Evolutionary conservation across 2,797 vertebrate species (phyloP).

Genomic region (Pseudopleuronectes americanus): DNA sequence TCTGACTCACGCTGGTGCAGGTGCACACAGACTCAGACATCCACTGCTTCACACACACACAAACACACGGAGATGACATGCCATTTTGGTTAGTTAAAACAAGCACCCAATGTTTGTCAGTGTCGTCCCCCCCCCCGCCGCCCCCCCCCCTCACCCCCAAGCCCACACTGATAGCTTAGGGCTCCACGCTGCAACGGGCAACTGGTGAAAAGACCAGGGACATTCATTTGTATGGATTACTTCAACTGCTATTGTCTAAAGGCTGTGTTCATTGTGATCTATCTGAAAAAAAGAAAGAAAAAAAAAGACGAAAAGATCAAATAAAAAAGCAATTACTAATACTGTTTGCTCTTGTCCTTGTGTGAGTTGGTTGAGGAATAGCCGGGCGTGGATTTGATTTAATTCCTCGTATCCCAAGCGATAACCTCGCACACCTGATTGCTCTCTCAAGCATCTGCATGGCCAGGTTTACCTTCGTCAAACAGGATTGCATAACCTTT

Average conservation of each 20-base stretch:
- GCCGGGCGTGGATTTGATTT: conserved; percentile 59
- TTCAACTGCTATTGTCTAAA: conserved; percentile 94
- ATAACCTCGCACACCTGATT: conserved; percentile 34
- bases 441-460: conserved; percentile 33
- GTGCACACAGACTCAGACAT: conserved; percentile 64
- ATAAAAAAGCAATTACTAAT: conserved; percentile 92
- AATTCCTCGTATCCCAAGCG: conserved; percentile 36
- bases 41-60: conserved; percentile 58
- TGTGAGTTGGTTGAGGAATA: conserved; percentile 83
- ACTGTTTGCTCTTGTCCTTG: conserved; percentile 82
- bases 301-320: conserved; percentile 89
- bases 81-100: conserved; percentile 81
- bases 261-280: conserved; percentile 96
- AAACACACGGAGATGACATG: conserved; percentile 65
- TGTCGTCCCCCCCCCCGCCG: conserved; percentile 70
- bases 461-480: conserved; percentile 49
- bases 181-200: conserved; percentile 86
- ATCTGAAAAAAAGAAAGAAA: conserved; percentile 89
- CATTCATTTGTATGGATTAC: conserved; percentile 92
- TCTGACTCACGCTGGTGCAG: conserved; percentile 67
- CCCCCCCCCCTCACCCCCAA: conserved; percentile 34
- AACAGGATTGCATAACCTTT: conserved; percentile 63
- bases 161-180: conserved; percentile 74
- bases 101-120: conserved; percentile 83
- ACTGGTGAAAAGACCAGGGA: conserved; percentile 87